These are phyloP conservation scores for Cheilosia vernalis DNA, from an alignment of 2,888 invertebrate genomes.

Conservation along the genomic window DNA sequence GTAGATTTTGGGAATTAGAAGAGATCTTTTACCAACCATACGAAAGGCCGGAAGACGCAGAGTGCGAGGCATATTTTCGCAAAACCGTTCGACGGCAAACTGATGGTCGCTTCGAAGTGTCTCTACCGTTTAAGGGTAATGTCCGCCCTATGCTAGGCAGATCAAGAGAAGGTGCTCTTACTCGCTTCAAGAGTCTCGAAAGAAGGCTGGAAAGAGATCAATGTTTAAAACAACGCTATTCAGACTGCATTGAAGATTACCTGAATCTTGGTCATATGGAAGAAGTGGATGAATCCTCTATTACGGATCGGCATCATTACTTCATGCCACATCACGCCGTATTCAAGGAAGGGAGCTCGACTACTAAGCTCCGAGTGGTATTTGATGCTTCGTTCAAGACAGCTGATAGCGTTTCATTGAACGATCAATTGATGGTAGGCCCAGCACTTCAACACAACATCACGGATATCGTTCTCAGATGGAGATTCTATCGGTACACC, in stretches of 20 bases:
- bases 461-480: conserved; percentile 20
- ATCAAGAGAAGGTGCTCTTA: conserved; percentile 11
- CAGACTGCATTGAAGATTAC: not conserved
- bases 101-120: too few species aligned
- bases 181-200: not conserved
- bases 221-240: not conserved
- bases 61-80: conserved; percentile 20
- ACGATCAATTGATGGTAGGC: too few species aligned
- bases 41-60: not conserved
- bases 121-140: too few species aligned
- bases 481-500: conserved; percentile 20
- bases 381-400: too few species aligned
- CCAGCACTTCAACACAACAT: conserved; percentile 10
- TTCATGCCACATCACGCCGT: conserved; percentile 21
- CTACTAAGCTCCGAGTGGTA: not conserved
- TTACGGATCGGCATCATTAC: not conserved
- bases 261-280: conserved; percentile 16
- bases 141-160: not conserved
- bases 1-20: conserved; percentile 24
- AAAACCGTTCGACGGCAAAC: not conserved
- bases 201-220: not conserved
- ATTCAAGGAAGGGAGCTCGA: not conserved
- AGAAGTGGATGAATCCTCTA: not conserved
- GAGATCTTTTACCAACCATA: not conserved
- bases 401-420: too few species aligned